phyloP scores from a whole-genome alignment of 1,140 invertebrate species.

The Diachasma alloeum region DNA sequence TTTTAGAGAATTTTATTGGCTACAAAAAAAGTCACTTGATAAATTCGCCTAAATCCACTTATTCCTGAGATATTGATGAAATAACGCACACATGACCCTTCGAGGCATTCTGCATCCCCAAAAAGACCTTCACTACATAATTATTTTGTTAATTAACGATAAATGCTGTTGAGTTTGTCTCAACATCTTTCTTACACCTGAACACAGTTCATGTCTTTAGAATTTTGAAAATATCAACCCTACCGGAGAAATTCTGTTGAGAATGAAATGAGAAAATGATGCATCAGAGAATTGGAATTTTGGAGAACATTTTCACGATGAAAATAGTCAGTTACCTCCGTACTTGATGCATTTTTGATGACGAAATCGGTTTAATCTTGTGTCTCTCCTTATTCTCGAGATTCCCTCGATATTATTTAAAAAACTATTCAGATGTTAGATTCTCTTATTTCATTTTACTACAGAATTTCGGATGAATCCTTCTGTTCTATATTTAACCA shows the following conservation, averaged over 20 bases:
- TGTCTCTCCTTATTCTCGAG: neutral
- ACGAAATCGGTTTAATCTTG: neutral
- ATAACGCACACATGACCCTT: too few species aligned
- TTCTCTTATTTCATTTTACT: neutral
- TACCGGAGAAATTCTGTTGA: constrained; percentile 35
- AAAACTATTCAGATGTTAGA: neutral
- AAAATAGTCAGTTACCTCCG: too few species aligned
- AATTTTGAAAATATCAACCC: constrained; percentile 35
- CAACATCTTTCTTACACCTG: constrained; percentile 22
- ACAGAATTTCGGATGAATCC: neutral
- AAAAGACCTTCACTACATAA: neutral
- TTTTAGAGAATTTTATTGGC: too few species aligned
- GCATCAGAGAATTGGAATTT: neutral
- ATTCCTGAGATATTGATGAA: too few species aligned
- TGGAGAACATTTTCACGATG: neutral
- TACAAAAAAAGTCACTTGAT: too few species aligned
- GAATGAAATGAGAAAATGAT: neutral
- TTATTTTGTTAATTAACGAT: neutral
- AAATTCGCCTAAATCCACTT: too few species aligned
- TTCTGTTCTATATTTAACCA: neutral
- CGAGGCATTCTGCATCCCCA: neutral
- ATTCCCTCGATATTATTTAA: neutral
- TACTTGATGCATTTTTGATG: too few species aligned
- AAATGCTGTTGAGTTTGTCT: neutral
- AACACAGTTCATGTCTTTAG: constrained; percentile 43